Conservation (phyloP, 2,888 invertebrate species). For the Clivina fossor region DNA sequence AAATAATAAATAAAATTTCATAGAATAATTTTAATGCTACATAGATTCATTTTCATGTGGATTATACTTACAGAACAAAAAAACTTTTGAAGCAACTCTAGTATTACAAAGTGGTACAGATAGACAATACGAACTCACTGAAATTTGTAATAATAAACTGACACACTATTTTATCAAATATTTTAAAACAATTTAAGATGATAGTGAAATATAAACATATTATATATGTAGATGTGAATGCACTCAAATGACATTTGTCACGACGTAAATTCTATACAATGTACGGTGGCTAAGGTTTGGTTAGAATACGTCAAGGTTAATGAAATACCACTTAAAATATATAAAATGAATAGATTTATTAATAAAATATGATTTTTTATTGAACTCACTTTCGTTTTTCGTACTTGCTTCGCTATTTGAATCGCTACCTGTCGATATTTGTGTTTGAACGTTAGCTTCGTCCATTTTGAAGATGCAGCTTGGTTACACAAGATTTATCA, state of each 20-base stretch:
- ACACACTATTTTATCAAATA: no score
- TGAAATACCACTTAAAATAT: conserved; percentile 40
- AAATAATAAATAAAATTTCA: no score
- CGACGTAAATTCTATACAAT: conserved; percentile 31
- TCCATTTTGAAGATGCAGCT: conserved; percentile 52
- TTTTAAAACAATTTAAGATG: no score
- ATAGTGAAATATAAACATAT: conserved; percentile 18
- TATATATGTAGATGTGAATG: conserved; percentile 23
- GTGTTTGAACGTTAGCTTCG: conserved; percentile 51
- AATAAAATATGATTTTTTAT: background rate
- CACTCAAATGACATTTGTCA: conserved; percentile 31
- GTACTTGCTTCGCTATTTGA: conserved; percentile 49
- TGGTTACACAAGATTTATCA: conserved; percentile 43
- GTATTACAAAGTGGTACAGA: no score
- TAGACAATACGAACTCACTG: no score
- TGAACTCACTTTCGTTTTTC: conserved; percentile 49
- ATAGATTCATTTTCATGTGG: no score
- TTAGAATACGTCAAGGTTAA: conserved; percentile 20
- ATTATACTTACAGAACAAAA: no score
- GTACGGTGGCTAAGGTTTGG: conserved; percentile 28
- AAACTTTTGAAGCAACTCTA: no score
- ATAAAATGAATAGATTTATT: conserved; percentile 3
- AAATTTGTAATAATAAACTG: no score
- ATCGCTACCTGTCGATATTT: conserved; percentile 52
- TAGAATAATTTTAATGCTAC: no score